Percentiles rank a stretch among this genome's conserved stretches.
Evolutionary conservation across 2,888 invertebrate genomes (phyloP).

Genomic region (Callyntrura sp.): DNA sequence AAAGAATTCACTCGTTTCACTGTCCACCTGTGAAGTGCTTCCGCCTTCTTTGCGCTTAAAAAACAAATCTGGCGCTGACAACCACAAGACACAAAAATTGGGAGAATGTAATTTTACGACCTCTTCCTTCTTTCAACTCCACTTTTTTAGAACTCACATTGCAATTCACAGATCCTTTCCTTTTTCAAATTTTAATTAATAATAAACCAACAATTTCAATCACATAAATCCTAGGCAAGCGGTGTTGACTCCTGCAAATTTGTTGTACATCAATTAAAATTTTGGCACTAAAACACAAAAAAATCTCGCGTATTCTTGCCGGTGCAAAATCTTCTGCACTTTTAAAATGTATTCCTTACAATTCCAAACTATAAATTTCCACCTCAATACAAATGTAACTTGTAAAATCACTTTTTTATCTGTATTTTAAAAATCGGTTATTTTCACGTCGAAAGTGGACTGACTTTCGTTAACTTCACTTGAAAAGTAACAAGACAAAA

Average conservation of each 20-base stretch:
- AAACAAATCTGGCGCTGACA: not conserved
- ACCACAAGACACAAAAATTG: not conserved
- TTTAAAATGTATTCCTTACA: not conserved
- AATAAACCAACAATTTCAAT: conserved; percentile 7
- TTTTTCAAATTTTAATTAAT: not conserved
- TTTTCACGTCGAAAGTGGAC: conserved; percentile 46
- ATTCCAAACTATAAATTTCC: not conserved
- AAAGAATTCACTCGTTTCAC: conserved; percentile 62
- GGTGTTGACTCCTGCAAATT: not conserved
- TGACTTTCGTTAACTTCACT: conserved; percentile 55
- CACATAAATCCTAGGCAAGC: conserved; percentile 32
- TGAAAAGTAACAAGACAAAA: conserved; percentile 41
- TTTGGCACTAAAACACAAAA: conserved; percentile 56
- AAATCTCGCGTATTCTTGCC: conserved; percentile 2
- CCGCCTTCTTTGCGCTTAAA: conserved; percentile 15
- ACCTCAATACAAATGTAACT: not conserved
- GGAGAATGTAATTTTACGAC: not conserved
- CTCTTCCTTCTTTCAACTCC: not conserved
- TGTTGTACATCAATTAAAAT: not conserved
- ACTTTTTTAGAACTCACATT: conserved; percentile 17
- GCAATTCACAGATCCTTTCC: not conserved
- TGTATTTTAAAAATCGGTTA: conserved; percentile 23
- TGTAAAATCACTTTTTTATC: not conserved
- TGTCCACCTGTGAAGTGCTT: conserved; percentile 64
- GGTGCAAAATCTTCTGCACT: not conserved